These are phyloP conservation scores for Cromileptes altivelis DNA, from an alignment of 2,113 vertebrate species.

Conservation along the genomic window DNA sequence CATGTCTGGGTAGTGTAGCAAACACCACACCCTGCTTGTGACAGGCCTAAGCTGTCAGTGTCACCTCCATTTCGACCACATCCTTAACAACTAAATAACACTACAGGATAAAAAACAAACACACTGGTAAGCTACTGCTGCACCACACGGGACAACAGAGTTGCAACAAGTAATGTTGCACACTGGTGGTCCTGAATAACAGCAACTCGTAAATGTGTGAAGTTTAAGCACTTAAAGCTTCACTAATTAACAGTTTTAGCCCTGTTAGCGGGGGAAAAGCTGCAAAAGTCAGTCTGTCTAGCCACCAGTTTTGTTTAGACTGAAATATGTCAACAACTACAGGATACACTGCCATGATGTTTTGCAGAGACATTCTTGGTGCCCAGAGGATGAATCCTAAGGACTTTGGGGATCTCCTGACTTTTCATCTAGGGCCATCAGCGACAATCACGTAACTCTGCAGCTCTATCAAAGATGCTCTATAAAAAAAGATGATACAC, in stretches of 20 bases:
- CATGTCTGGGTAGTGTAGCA: slow-evolving; percentile 8
- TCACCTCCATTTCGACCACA: slow-evolving; percentile 54
- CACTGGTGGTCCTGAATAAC: background rate
- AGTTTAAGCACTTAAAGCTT: background rate
- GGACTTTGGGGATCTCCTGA: background rate
- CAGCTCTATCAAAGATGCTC: too few species aligned
- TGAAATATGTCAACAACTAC: background rate
- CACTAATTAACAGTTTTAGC: background rate
- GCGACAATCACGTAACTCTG: too few species aligned
- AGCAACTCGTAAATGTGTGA: background rate
- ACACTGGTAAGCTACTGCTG: slow-evolving; percentile 22
- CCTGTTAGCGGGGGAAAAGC: background rate
- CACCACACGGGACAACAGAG: slow-evolving; percentile 34
- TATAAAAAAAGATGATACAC: too few species aligned
- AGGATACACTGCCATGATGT: background rate
- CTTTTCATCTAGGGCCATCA: background rate
- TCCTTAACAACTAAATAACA: slow-evolving; percentile 61
- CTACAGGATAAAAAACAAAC: slow-evolving; percentile 43
- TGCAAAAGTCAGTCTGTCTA: background rate
- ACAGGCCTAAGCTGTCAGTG: slow-evolving; percentile 29
- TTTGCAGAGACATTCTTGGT: background rate
- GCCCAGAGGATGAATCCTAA: background rate
- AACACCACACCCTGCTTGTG: slow-evolving; percentile 45
- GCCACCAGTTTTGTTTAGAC: background rate
- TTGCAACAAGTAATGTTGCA: background rate